These are phyloP conservation scores for Drosophila ambigua DNA, from an alignment of 1,140 invertebrate species.

Conservation along the genomic window DNA sequence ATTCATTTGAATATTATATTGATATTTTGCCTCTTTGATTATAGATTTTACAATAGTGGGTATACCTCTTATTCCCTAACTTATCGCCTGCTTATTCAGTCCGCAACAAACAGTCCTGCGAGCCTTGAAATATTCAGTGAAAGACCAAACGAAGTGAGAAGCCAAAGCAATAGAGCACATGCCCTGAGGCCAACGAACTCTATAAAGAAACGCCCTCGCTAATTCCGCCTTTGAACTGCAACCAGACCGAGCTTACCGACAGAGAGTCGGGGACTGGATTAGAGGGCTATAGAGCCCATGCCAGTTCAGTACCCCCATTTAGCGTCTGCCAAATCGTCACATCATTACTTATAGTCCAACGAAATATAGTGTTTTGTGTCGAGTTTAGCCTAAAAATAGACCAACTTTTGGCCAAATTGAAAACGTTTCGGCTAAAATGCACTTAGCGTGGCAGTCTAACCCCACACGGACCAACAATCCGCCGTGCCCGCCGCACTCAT, in stretches of 20 bases:
- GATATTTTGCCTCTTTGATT: neutral
- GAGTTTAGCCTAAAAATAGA: constrained; percentile 44
- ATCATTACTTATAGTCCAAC: constrained; percentile 75
- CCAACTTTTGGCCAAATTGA: constrained; percentile 62
- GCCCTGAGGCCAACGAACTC: constrained; percentile 34
- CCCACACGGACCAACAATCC: neutral
- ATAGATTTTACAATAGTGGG: neutral
- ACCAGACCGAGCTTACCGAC: neutral
- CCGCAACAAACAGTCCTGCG: constrained; percentile 3
- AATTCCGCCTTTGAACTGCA: constrained; percentile 13
- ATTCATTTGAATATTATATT: no score
- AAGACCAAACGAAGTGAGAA: constrained; percentile 5
- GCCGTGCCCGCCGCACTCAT: constrained; percentile 3
- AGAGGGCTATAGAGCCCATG: constrained; percentile 11
- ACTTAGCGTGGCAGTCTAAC: constrained; percentile 52
- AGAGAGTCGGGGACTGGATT: constrained; percentile 3
- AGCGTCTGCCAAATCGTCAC: constrained; percentile 75
- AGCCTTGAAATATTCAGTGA: constrained; percentile 54
- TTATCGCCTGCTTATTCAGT: no score
- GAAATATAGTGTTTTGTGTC: constrained; percentile 74
- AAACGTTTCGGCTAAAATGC: constrained; percentile 67
- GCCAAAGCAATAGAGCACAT: constrained; percentile 10
- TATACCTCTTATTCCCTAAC: neutral
- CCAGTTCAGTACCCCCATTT: constrained; percentile 48
- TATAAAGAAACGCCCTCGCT: constrained; percentile 27